Evolutionary conservation across 1,140 invertebrate species (phyloP).

Genomic region (Archegozetes longisetosus): DNA sequence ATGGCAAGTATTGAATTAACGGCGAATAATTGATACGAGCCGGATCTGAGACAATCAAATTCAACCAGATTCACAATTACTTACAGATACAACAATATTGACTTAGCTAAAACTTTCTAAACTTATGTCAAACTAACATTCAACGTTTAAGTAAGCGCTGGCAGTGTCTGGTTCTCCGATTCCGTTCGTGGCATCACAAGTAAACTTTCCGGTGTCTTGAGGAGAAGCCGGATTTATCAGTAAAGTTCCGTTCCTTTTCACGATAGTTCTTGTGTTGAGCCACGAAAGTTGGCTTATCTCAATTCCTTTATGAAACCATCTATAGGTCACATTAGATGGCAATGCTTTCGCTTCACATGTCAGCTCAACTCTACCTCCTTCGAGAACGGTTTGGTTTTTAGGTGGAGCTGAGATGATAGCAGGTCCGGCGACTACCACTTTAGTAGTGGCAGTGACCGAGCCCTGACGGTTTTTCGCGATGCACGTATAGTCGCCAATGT

Average conservation of each 20-base stretch:
- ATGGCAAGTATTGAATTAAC: constrained; percentile 80
- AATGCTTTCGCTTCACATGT: constrained; percentile 84
- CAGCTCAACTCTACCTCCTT: constrained; percentile 83
- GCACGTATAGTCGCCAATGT: constrained; percentile 92
- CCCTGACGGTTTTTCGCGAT: constrained; percentile 85
- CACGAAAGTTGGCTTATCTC: constrained; percentile 30
- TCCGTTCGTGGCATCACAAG: constrained; percentile 89
- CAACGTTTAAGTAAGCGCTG: constrained; percentile 84
- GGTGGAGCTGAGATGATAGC: constrained; percentile 71
- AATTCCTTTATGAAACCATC: constrained; percentile 28
- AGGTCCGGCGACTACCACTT: constrained; percentile 81
- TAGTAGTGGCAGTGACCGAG: constrained; percentile 76
- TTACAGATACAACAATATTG: too few relatives aligned
- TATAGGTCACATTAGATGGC: constrained; percentile 83
- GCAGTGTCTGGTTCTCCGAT: constrained; percentile 88
- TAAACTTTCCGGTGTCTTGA: constrained; percentile 83
- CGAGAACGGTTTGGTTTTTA: constrained; percentile 80
- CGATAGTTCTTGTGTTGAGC: constrained; percentile 64
- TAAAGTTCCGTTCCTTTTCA: constrained; percentile 63
- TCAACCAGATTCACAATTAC: not conserved
- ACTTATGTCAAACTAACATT: too few relatives aligned
- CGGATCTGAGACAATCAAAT: constrained; percentile 44
- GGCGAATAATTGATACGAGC: constrained; percentile 89
- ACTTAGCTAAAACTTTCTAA: too few relatives aligned
- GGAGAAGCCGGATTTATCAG: constrained; percentile 77